phyloP scores from a whole-genome alignment of 1,140 invertebrate species.

The Euwallacea fornicatus region DNA sequence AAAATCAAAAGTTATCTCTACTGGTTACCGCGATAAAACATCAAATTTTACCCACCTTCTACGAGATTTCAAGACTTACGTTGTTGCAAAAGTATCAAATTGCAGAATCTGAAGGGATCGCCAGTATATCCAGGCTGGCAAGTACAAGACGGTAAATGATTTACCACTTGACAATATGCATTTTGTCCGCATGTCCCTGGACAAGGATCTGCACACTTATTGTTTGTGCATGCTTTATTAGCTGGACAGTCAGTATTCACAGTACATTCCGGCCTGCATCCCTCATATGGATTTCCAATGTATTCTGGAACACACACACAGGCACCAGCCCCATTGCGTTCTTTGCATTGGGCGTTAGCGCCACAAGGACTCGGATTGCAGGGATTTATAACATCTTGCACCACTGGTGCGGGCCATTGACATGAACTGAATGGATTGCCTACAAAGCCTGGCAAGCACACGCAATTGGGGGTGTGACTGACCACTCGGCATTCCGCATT shows the following conservation, averaged over 20 bases:
- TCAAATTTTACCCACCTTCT: too few species aligned
- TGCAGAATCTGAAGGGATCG: conserved; percentile 65
- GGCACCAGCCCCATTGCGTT: conserved; percentile 63
- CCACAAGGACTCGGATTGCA: conserved; percentile 75
- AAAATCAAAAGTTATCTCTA: background rate
- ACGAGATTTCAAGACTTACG: conserved; percentile 40
- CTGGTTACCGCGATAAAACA: background rate
- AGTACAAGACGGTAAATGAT: conserved; percentile 72
- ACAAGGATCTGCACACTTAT: conserved; percentile 76
- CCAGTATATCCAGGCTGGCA: conserved; percentile 70
- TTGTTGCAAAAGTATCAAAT: conserved; percentile 43
- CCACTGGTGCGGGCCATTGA: conserved; percentile 35
- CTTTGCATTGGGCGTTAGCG: conserved; percentile 69
- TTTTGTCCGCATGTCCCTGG: conserved; percentile 74
- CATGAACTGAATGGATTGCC: conserved; percentile 63
- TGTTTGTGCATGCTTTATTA: conserved; percentile 71
- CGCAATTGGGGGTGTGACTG: conserved; percentile 64
- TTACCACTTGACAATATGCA: conserved; percentile 73
- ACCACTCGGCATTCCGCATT: conserved; percentile 61
- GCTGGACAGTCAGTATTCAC: conserved; percentile 72
- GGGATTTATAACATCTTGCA: conserved; percentile 53
- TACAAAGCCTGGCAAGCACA: conserved; percentile 61
- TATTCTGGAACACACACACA: conserved; percentile 65
- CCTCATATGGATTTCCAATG: conserved; percentile 71
- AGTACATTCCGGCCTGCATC: conserved; percentile 73